These are phyloP conservation scores for Phacellophora camtschatica DNA, from an alignment of 30 jellyfish, hydroid and myxozoan species.

Conservation along the genomic window DNA sequence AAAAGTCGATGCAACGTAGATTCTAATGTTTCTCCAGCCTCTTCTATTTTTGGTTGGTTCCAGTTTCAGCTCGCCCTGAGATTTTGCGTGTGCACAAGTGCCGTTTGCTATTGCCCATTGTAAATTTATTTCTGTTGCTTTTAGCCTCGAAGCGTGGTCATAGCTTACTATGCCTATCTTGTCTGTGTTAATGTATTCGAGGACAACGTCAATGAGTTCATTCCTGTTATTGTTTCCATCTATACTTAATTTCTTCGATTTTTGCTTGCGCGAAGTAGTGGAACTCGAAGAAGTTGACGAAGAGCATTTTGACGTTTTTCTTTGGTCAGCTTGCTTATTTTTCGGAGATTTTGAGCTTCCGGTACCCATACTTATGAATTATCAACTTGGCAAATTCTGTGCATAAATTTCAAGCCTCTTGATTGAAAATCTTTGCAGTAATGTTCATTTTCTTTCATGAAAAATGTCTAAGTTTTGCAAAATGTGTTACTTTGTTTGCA, in stretches of 20 bases:
- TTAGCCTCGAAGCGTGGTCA: slow-evolving; percentile 58
- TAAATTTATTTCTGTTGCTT: slow-evolving; percentile 66
- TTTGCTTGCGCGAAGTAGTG: neutral
- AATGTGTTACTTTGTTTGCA: no score
- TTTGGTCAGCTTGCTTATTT: neutral
- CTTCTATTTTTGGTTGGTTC: slow-evolving; percentile 50
- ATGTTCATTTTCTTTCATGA: neutral
- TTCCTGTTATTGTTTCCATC: slow-evolving; percentile 58
- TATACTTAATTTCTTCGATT: slow-evolving; percentile 23
- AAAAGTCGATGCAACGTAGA: slow-evolving; percentile 57
- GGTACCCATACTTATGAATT: slow-evolving; percentile 33
- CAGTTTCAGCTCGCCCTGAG: slow-evolving; percentile 5
- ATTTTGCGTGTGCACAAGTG: slow-evolving; percentile 12
- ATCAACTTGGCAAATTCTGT: neutral
- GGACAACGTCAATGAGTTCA: slow-evolving; percentile 72
- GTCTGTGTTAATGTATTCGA: slow-evolving; percentile 64
- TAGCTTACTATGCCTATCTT: slow-evolving; percentile 29
- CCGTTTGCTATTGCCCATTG: slow-evolving; percentile 83
- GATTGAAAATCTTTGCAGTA: neutral
- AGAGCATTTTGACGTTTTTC: neutral
- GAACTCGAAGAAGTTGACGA: slow-evolving; percentile 12
- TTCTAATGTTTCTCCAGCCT: slow-evolving; percentile 65
- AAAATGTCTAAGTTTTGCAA: no score
- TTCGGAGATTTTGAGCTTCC: slow-evolving; percentile 35
- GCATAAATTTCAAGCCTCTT: no score